Percentiles rank a stretch among this genome's conserved stretches.
phyloP scores from a whole-genome alignment of 1,140 invertebrate genomes.

The Bacillus rossius region DNA sequence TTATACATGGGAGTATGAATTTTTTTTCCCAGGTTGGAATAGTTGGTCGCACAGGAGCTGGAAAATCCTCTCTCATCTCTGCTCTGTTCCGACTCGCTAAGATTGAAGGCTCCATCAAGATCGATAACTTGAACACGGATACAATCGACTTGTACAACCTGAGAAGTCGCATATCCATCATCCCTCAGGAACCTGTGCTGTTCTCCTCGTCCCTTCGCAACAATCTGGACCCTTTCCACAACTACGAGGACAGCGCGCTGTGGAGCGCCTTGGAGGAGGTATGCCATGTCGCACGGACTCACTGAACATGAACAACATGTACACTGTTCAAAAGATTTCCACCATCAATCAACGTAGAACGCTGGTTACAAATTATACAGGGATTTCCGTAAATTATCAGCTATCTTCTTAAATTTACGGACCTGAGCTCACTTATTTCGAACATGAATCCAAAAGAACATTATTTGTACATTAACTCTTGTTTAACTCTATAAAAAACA shows the following conservation, averaged over 20 bases:
- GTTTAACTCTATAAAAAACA: too few relatives aligned
- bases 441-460: too few relatives aligned
- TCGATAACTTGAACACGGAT: conserved; percentile 53
- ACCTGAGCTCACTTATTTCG: too few relatives aligned
- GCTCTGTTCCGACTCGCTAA: conserved; percentile 65
- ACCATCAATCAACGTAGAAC: too few relatives aligned
- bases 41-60: conserved; percentile 59
- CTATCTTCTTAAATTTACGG: too few relatives aligned
- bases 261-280: conserved; percentile 54
- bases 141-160: conserved; percentile 42
- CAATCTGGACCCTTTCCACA: conserved; percentile 79
- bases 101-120: conserved; percentile 57
- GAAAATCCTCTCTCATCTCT: conserved; percentile 73
- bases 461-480: too few relatives aligned
- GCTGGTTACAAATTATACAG: too few relatives aligned
- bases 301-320: too few relatives aligned
- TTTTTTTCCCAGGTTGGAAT: conserved; percentile 54
- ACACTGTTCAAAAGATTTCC: too few relatives aligned
- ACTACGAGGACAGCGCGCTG: conserved; percentile 50
- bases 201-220: conserved; percentile 74
- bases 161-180: conserved; percentile 52
- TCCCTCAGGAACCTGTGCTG: conserved; percentile 73
- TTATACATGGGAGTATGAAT: too few relatives aligned
- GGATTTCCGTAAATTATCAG: too few relatives aligned
- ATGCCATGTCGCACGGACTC: neutral